phyloP scores from a whole-genome alignment of 2,797 vertebrate species.

The Hyperoplus immaculatus region DNA sequence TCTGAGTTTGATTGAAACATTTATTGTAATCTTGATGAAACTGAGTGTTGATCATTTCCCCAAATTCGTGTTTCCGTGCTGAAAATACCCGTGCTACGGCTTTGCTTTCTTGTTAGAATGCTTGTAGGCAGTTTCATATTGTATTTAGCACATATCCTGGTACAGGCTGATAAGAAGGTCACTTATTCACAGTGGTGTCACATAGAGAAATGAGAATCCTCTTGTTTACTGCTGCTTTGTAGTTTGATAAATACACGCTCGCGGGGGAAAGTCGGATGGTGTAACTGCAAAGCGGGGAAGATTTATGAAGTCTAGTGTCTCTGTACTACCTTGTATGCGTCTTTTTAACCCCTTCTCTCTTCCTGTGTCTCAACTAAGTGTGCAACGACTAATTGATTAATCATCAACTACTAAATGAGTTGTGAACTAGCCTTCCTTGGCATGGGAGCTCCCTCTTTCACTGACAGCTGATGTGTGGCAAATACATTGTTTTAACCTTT shows the following conservation, averaged over 20 bases:
- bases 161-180: conserved; percentile 60
- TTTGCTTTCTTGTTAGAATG: conserved; percentile 14
- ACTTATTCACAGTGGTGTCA: conserved; percentile 61
- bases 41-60: background rate
- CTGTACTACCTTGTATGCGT: conserved; percentile 7
- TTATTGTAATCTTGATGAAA: conserved; percentile 23
- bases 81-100: conserved; percentile 16
- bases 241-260: conserved; percentile 56
- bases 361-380: too few relatives aligned
- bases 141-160: conserved; percentile 49
- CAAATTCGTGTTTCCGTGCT: conserved; percentile 11
- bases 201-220: conserved; percentile 43
- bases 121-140: conserved; percentile 39
- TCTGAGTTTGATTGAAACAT: conserved; percentile 5
- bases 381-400: too few relatives aligned
- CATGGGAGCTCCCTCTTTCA: too few relatives aligned
- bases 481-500: background rate
- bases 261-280: conserved; percentile 22
- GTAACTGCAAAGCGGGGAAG: conserved; percentile 29
- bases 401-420: too few relatives aligned
- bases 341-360: background rate
- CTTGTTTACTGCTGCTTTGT: conserved; percentile 58
- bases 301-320: conserved; percentile 15
- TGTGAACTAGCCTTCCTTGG: too few relatives aligned
- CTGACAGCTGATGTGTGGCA: too few relatives aligned